Conservation (phyloP, 2,888 invertebrate species). For the Aricia artaxerxes region DNA sequence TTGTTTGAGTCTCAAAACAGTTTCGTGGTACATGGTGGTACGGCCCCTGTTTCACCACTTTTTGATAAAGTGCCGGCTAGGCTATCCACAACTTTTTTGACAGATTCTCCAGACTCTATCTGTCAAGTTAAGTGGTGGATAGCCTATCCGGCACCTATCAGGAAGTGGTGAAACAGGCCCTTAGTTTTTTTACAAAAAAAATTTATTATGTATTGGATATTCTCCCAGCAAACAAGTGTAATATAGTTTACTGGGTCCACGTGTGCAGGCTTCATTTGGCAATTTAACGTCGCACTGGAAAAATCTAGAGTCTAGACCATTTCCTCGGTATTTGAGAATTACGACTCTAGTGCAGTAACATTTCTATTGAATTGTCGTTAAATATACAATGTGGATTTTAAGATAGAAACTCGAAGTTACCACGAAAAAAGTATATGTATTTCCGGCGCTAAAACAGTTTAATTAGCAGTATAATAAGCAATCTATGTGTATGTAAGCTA, state of each 20-base stretch:
- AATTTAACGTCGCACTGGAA: constrained; percentile 53
- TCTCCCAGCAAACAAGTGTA: constrained; percentile 41
- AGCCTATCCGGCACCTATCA: too few relatives aligned
- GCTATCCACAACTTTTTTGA: too few relatives aligned
- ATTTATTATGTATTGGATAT: too few relatives aligned
- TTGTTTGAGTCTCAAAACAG: too few relatives aligned
- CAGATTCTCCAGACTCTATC: too few relatives aligned
- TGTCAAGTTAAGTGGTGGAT: too few relatives aligned
- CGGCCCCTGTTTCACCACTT: too few relatives aligned
- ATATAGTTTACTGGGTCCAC: constrained; percentile 38
- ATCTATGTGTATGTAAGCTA: too few relatives aligned
- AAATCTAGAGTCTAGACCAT: constrained; percentile 51
- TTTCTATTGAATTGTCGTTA: not conserved
- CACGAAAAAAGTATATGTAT: not conserved
- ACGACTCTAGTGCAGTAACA: not conserved
- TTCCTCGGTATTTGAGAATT: constrained; percentile 43
- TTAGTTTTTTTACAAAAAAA: too few relatives aligned
- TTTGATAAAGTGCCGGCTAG: too few relatives aligned
- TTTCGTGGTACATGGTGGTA: too few relatives aligned
- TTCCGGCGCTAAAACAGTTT: not conserved
- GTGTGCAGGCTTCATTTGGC: constrained; percentile 51
- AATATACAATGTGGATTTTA: not conserved
- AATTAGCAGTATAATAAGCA: not conserved
- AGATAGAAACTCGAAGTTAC: not conserved
- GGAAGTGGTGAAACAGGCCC: too few relatives aligned